Evolutionary conservation across 2,888 invertebrate genomes (phyloP).

Genomic region (Helobdella robusta): DNA sequence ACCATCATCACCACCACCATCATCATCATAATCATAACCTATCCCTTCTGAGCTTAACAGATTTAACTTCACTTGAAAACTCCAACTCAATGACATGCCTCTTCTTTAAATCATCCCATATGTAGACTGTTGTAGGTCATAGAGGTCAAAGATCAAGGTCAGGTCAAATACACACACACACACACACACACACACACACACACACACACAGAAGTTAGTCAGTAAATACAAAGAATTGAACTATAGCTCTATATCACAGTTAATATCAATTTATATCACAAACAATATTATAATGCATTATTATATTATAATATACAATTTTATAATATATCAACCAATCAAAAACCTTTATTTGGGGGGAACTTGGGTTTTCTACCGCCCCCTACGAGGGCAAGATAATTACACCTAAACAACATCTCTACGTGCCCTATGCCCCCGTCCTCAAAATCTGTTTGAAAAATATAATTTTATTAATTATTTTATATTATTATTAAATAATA

Average conservation of each 20-base stretch:
- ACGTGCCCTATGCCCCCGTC: slow-evolving; percentile 87
- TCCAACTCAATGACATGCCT: slow-evolving; percentile 84
- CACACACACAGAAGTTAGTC: no score
- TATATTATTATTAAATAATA: no score
- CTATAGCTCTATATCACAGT: no score
- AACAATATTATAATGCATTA: no score
- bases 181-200: no score
- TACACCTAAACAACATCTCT: slow-evolving; percentile 95
- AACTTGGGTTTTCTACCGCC: slow-evolving; percentile 84
- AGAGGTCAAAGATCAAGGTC: no score
- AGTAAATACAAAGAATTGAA: no score
- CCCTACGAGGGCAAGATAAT: slow-evolving; percentile 81
- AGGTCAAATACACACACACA: no score
- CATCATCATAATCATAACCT: slow-evolving; percentile 43
- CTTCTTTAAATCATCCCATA: slow-evolving; percentile 96
- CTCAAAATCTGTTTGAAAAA: slow-evolving; percentile 71
- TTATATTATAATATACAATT: background rate
- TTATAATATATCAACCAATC: background rate
- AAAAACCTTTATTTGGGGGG: slow-evolving; percentile 72
- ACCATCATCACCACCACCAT: background rate
- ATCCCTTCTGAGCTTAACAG: slow-evolving; percentile 82
- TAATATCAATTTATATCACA: no score
- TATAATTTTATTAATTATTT: no score
- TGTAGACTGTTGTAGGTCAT: slow-evolving; percentile 62
- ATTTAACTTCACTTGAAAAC: slow-evolving; percentile 83